Base-by-base conservation (phyloP, 2,888 invertebrate genomes). In the Drosophila conformis region DNA sequence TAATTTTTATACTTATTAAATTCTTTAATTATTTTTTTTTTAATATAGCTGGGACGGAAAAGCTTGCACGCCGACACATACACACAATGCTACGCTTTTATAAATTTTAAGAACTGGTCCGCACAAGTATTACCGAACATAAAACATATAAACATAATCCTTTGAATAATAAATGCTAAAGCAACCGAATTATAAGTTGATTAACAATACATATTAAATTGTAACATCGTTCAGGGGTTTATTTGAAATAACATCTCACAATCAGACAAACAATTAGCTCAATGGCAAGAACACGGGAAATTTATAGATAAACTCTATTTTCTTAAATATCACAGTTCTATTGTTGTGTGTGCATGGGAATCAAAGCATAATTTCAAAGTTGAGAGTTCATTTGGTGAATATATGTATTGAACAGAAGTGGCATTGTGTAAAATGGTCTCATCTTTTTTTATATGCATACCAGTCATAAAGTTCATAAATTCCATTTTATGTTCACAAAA, bases 401-500 rank as follows among this genome's bases (percentile, higher is more conserved):
- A 35, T 62, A 35, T 62, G 15, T 51, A 49, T 60, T 60, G 33
- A 54, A 46, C 46, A 21, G 15, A 29, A 36, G 40, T 51, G n/a
- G n/a, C 27, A 46, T 46, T 57, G 33, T 67, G 51, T 73, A 48
- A 52, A 73, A 36, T 61, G 67, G 35, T 69, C 53, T 54, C 48
- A 69, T 69, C 36, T 48, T 74, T 56, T 56, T 53, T 63, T 53
- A 36, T 67, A 21, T 48, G 56, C 21, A 70, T 70, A 61, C 40
- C 42, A 59, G 35, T 59, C 36, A 46, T 59, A 51, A 49, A 54
- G 21, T 49, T 52, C 38, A 58, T 58, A 21, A 63, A 56, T 52
- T 53, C 21, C 63, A 63, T 64, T 49, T 71, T 52, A 63, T 42
- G 42, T 51, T 71, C 49, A 78, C 52, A 66, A 66, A 59, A 29